Base-by-base conservation (phyloP, 2,888 invertebrate species). In the Stenichneumon culpator region DNA sequence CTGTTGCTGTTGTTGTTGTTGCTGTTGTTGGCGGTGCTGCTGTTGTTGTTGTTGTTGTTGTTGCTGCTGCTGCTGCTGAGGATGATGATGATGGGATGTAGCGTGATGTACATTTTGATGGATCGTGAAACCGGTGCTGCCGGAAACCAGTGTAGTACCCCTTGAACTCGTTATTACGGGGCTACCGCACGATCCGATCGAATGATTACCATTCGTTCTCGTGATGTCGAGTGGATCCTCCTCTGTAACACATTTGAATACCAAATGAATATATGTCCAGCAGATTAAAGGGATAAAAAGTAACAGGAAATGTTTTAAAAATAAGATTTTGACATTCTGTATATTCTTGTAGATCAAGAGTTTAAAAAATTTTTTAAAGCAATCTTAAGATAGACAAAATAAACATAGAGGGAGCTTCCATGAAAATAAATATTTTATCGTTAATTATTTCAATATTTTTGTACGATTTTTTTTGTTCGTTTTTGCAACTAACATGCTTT, bases 161-260 rank as follows among this genome's bases (percentile, higher is more conserved):
- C 93, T 89, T 50, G 90, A 86, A 87, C 88, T 91, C 81, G 92
- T 88, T 88, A 92, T 92, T 87, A 92, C 91, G 65, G 92, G 93
- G 91, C 92, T 93, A 52, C 89, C 90, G 25, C 92, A 89, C 3
- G 90, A 88, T 44, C 86, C 88, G 47, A 88, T 88, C 74, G 91
- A 89, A 86, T 92, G 91, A 87, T 90, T 92, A 52, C 93, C 93
- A 80, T 93, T 93, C 60, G 90, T 92, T 77, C 89, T 92, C 72
- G 77, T 92, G 28, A 89, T 92, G 50, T 87, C 89, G 79, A 93
- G 92, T 74, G 94, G 94, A 73, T 94, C 94, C 86, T 94, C 94
- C 86, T 94, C 94, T 94, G 93, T 3, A 92, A 92, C 65, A 83
- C 22, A 81, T 68, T 77, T 67, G 77, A 65, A 84, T 65, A 79